Evolutionary conservation across 2,113 vertebrate species (phyloP), one percentile per base, ranked within the genome.

Genomic region (Neolamprologus sp.): DNA sequence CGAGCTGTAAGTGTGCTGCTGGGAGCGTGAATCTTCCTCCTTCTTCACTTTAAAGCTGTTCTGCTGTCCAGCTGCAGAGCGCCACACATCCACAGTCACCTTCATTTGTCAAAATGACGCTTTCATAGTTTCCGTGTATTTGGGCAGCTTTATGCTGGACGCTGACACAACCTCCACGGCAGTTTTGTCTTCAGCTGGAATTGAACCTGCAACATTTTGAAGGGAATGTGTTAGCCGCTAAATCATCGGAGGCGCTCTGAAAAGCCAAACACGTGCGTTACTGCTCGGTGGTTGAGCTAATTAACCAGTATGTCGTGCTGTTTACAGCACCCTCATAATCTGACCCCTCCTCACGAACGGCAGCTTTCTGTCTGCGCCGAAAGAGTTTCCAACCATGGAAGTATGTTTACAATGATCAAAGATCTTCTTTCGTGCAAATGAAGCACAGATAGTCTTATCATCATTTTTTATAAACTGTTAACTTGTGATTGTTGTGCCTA

Each of bases 381-480:
- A 35, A 3, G 60, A 19, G 12, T 68, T 35, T 65, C 30, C 60
- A 65, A 12, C 10, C 4, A 65, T 40, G n/a, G 65, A 73, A 73
- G n/a, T 42, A 26, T 45, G 37, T 73, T 73, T 73, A 73, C 21
- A 73, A 17, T 26, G 35, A 71, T 71, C 35, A 71, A 40, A 71
- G 35, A 71, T 71, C n/a, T 40, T 71, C 35, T 71, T 68, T 68
- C 0, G 7, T 71, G n/a, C 35, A 71, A 40, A 71, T 42, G 2
- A 73, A 73, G 40, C 68, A 26, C 40, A 45, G 5, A 75, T 11
- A 28, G 68, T 45, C 68, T 47, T 28, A 28, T 75, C 14, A 10
- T 73, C 7, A 1, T 45, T 7, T 60, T 45, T 23, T n/a, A 47
- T 73, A 42, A 40, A 45, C 3, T 73, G 21, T 45, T 26, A 7